A percentile compares a stretch with the other conserved stretches of the same genome.
phyloP scores from a whole-genome alignment of 1,140 invertebrate genomes.

The Neodiprion fabricii region DNA sequence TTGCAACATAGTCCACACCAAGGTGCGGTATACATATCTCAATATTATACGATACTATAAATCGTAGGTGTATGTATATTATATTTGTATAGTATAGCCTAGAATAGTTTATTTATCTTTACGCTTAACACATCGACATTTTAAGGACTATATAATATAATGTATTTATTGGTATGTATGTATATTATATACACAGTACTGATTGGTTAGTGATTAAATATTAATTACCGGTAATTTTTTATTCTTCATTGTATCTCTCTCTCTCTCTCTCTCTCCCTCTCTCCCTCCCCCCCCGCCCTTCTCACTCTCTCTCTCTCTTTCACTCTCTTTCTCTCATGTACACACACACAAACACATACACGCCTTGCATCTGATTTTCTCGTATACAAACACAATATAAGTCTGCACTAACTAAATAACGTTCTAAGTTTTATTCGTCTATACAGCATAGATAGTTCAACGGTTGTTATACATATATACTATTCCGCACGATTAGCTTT shows the following conservation, averaged over 20 bases:
- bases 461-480: no score
- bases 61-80: background rate
- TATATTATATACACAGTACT: slow-evolving; percentile 55
- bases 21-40: background rate
- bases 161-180: slow-evolving; percentile 32
- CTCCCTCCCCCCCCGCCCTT: background rate
- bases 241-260: background rate
- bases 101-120: slow-evolving; percentile 26
- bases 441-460: no score
- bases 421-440: no score
- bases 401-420: no score
- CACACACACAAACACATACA: background rate
- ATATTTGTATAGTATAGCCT: background rate
- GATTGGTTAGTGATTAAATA: slow-evolving; percentile 61
- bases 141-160: no score
- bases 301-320: background rate
- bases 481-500: no score
- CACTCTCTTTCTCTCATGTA: background rate
- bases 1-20: background rate
- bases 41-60: background rate
- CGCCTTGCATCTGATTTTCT: no score
- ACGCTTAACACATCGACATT: slow-evolving; percentile 54
- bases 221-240: slow-evolving; percentile 34
- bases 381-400: no score
- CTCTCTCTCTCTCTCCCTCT: background rate